Evolutionary conservation across 2,797 vertebrate species (phyloP), one percentile per base, ranked within the genome.

Genomic region (Mallotus villosus): DNA sequence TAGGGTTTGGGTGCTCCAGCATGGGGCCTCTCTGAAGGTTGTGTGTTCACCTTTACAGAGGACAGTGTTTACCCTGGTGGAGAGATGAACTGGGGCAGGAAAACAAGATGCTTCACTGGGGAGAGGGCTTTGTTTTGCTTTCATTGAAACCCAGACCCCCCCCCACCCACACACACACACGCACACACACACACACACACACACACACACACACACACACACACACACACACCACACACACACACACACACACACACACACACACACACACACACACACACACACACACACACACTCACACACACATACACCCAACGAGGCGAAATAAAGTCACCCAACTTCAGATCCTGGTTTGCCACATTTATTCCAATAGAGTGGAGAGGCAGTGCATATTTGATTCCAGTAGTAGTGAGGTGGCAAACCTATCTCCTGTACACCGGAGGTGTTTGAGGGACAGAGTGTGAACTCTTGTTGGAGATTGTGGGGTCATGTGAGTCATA

Each of bases 331-430:
- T 55, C 77, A 0, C 1, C 22, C 85, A 77, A 76, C 72, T 22
- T 59, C 9, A 84, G 80, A 82, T 80, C 80, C 82, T 88, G 65
- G 72, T 82, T 70, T 86, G 82, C 78, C 80, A 89, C 79, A 78
- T 90, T 90, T 90, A 90, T 89, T 91, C 77, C 83, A 85, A 89
- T 78, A 77, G 76, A 88, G 79, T 83, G 83, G 41, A 46, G 41
- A 88, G 84, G 88, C 91, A 93, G 92, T 93, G 92, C 92, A 92
- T 87, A 82, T 83, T 89, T 73, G 73, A 81, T 87, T 82, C 88
- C 90, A 92, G 87, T 88, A 89, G 86, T 88, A 80, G 88, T 89
- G 90, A 74, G 81, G 74, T 83, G 82, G 81, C 70, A 75, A 77
- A 77, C 80, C 76, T 80, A 76, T 74, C 51, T 67, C 84, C 73